A percentile compares a stretch with the other conserved stretches of the same genome.
phyloP scores from a whole-genome alignment of 2,797 vertebrate genomes.

The Schizopygopsis malacanthus region DNA sequence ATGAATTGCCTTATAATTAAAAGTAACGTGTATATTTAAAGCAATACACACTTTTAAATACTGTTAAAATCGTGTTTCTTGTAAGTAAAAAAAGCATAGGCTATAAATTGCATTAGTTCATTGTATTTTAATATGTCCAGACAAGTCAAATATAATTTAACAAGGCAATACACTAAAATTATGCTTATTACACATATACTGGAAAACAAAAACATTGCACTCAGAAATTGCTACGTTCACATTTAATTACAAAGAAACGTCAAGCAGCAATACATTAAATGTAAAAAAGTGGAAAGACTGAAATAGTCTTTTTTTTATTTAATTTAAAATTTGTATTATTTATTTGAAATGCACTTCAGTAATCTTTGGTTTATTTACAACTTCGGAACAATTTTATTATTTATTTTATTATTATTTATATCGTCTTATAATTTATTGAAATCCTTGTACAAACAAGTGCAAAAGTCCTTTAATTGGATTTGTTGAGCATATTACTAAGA shows the following conservation, averaged over 20 bases:
- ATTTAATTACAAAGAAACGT: background rate
- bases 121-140: background rate
- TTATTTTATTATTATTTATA: too few species aligned
- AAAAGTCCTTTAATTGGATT: background rate
- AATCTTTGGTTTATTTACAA: background rate
- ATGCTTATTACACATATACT: background rate
- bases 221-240: background rate
- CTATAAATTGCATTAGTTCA: background rate
- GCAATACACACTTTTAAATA: background rate
- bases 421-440: background rate
- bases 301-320: background rate
- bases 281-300: background rate
- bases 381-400: too few species aligned
- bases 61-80: background rate
- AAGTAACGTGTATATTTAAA: background rate
- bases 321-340: background rate
- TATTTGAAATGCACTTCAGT: background rate
- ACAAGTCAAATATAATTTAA: background rate
- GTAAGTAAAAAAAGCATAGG: background rate
- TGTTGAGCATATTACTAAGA: background rate
- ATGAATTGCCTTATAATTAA: background rate
- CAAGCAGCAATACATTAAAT: background rate
- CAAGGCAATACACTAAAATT: background rate
- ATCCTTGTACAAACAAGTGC: background rate
- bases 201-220: background rate